phyloP scores from a whole-genome alignment of 2,888 invertebrate species.

The Brachylomia viminalis region DNA sequence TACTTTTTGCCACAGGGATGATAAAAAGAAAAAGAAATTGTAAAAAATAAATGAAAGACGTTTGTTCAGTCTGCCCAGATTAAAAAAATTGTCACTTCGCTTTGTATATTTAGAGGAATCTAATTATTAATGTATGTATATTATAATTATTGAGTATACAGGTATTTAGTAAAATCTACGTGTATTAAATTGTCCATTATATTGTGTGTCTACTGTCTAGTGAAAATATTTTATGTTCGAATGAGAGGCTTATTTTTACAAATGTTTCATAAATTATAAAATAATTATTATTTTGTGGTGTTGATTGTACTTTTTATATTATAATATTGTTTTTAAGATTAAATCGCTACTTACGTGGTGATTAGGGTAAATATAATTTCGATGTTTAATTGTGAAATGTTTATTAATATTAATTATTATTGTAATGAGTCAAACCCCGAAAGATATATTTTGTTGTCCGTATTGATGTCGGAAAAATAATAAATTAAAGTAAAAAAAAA shows the following conservation, averaged over 20 bases:
- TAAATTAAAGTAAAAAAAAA: background rate
- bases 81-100: background rate
- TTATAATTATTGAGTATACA: constrained; percentile 5
- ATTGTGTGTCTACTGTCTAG: constrained; percentile 45
- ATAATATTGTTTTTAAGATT: constrained; percentile 48
- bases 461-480: constrained; percentile 25
- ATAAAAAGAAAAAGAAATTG: background rate
- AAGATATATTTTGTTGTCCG: constrained; percentile 14
- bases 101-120: constrained; percentile 1
- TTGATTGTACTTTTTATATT: constrained; percentile 53
- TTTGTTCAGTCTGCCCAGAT: background rate
- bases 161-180: constrained; percentile 45
- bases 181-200: constrained; percentile 38
- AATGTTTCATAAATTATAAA: constrained; percentile 38
- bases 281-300: constrained; percentile 43
- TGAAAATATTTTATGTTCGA: constrained; percentile 35
- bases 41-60: background rate
- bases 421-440: constrained; percentile 44
- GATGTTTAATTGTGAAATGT: constrained; percentile 60
- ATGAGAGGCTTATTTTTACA: constrained; percentile 46
- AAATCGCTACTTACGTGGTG: constrained; percentile 36
- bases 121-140: constrained; percentile 15
- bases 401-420: constrained; percentile 49
- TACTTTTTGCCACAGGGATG: background rate
- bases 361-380: constrained; percentile 53